Evolutionary conservation across 2,797 vertebrate species (phyloP).

Genomic region (Anguilla megastoma): DNA sequence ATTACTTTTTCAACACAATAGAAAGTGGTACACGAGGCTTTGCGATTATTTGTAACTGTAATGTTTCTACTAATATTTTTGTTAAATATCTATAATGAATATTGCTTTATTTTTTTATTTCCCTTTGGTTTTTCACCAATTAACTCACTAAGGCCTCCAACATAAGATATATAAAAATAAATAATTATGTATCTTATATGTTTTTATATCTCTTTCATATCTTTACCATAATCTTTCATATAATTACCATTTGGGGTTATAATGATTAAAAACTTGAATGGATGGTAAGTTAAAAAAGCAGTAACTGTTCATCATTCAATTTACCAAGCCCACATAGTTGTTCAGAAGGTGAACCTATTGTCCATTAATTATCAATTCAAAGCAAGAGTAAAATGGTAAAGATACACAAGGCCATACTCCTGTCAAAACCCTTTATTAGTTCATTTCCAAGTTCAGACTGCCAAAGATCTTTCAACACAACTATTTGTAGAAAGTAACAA

Average conservation of each 20-base stretch:
- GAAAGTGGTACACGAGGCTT: neutral
- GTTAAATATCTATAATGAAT: neutral
- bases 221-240: conserved; percentile 21
- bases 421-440: neutral
- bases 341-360: neutral
- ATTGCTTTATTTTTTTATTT: neutral
- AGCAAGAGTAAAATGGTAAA: neutral
- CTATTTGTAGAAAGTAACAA: neutral
- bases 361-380: conserved; percentile 16
- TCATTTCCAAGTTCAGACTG: neutral
- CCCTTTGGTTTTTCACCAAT: neutral
- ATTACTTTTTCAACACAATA: neutral
- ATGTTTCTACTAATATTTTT: conserved; percentile 13
- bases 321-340: neutral
- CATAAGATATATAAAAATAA: neutral
- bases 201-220: conserved; percentile 2
- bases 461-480: neutral
- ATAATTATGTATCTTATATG: conserved; percentile 1
- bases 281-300: conserved; percentile 21
- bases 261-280: conserved; percentile 32
- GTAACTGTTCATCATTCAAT: neutral
- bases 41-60: neutral
- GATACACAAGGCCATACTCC: neutral
- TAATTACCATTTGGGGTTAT: conserved; percentile 19
- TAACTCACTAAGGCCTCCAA: neutral